Evolutionary conservation across 2,797 vertebrate genomes (phyloP).

Genomic region (Dicrostonyx torquatus): DNA sequence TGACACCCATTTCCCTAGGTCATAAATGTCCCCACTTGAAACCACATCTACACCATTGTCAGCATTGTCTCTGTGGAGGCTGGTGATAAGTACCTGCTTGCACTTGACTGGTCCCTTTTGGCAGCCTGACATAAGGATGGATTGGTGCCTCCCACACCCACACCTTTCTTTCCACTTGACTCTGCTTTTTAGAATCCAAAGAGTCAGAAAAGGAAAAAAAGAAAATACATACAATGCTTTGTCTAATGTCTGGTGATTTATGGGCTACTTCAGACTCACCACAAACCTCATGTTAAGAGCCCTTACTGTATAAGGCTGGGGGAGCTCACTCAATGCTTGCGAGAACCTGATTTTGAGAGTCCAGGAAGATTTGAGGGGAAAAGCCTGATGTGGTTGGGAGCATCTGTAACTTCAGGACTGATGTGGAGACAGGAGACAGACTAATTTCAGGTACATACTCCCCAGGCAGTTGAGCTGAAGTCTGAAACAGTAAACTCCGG

Average conservation of each 20-base stretch:
- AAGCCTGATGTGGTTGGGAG: background rate
- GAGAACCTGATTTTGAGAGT: background rate
- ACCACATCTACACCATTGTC: background rate
- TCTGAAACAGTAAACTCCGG: background rate
- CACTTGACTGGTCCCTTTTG: background rate
- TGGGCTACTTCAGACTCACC: background rate
- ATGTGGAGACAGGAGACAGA: background rate
- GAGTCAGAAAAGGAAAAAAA: background rate
- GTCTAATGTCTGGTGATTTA: background rate
- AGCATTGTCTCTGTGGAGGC: background rate
- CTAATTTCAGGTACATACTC: background rate
- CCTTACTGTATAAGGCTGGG: background rate
- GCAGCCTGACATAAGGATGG: background rate
- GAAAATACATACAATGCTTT: background rate
- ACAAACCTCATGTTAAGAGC: background rate
- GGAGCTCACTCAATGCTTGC: no score
- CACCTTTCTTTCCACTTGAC: background rate
- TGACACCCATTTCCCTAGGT: background rate
- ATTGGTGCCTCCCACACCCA: background rate
- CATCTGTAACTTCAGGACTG: background rate
- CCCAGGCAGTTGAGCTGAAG: background rate
- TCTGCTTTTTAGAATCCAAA: background rate
- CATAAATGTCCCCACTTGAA: background rate
- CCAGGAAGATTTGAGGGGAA: background rate
- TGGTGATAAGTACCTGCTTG: background rate